Conservation (phyloP, 2,113 vertebrate species). For the Mobula hypostoma region DNA sequence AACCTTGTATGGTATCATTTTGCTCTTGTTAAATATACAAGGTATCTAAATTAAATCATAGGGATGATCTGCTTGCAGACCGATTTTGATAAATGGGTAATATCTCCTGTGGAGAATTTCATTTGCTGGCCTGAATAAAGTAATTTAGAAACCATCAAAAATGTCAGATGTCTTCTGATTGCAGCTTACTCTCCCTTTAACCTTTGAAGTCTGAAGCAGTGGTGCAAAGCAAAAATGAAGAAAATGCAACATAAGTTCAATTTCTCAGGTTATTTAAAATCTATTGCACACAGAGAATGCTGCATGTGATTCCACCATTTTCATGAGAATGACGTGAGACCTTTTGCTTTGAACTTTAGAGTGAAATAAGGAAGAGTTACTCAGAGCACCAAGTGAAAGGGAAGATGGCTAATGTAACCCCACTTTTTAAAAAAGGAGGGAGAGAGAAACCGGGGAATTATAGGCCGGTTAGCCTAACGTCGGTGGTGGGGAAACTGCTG, state of each 20-base stretch:
- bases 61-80: slow-evolving; percentile 11
- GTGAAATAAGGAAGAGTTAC: background rate
- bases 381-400: background rate
- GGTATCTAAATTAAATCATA: slow-evolving; percentile 26
- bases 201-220: slow-evolving; percentile 15
- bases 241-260: slow-evolving; percentile 28
- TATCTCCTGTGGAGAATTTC: slow-evolving; percentile 32
- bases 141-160: slow-evolving; percentile 36
- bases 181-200: slow-evolving; percentile 26
- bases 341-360: background rate
- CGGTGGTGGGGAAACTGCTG: too few species aligned
- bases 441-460: too few species aligned
- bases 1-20: background rate
- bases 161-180: slow-evolving; percentile 2
- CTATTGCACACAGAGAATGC: background rate
- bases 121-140: slow-evolving; percentile 29
- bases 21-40: slow-evolving; percentile 21
- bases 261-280: background rate
- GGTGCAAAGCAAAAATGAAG: background rate
- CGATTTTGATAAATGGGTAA: slow-evolving; percentile 37
- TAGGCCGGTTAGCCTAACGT: too few species aligned
- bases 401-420: too few species aligned
- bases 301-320: background rate
- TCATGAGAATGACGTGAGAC: background rate
- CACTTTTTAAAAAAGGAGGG: too few species aligned